Conservation (phyloP, 2,888 invertebrate genomes). For the Candidula unifasciata region DNA sequence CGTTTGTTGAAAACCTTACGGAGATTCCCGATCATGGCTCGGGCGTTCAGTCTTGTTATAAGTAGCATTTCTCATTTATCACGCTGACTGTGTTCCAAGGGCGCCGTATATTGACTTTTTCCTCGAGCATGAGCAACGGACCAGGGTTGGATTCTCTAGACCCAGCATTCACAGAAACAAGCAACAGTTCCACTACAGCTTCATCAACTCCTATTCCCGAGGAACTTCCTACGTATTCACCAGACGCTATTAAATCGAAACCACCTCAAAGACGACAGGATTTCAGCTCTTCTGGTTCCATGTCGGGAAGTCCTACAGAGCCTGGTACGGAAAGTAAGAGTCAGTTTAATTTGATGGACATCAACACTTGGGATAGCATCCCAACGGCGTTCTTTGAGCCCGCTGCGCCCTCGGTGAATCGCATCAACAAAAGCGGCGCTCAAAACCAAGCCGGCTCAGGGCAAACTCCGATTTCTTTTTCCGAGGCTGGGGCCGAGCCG, state of each 20-base stretch:
- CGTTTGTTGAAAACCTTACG: too few relatives aligned
- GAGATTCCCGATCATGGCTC: too few relatives aligned
- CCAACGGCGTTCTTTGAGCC: constrained; percentile 13
- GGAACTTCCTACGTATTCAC: neutral
- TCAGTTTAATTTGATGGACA: constrained; percentile 1
- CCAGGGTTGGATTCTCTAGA: neutral
- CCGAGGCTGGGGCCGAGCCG: neutral
- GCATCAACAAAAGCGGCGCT: neutral
- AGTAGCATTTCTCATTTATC: neutral
- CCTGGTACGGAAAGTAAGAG: neutral
- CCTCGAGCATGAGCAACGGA: too few relatives aligned
- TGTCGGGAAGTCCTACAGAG: neutral
- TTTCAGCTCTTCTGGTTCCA: neutral
- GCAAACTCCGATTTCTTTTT: neutral
- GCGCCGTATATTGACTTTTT: neutral
- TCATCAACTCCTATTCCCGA: neutral
- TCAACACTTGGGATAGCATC: constrained; percentile 36
- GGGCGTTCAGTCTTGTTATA: neutral
- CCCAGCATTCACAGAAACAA: neutral
- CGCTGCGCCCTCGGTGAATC: neutral
- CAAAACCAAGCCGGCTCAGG: neutral
- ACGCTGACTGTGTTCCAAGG: too few relatives aligned
- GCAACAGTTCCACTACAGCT: neutral
- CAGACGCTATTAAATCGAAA: neutral
- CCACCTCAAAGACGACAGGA: neutral